Conservation (phyloP, 2,797 vertebrate genomes). For the Poecilia velifera region DNA sequence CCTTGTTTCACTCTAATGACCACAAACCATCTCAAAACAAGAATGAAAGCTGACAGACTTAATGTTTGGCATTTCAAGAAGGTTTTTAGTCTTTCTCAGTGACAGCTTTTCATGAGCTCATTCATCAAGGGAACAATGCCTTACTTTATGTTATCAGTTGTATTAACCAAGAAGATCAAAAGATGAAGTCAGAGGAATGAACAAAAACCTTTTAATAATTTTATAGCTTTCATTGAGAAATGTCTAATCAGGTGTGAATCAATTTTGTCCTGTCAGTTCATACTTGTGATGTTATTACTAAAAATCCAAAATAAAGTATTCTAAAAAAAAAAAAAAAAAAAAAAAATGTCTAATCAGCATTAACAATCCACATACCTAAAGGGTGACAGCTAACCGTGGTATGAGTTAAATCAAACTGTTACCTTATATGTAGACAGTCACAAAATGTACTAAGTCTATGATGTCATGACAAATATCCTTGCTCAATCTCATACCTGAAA, state of each 20-base stretch:
- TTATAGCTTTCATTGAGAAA: not conserved
- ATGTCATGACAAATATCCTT: not conserved
- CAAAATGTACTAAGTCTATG: not conserved
- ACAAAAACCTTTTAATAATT: not conserved
- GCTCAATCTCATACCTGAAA: slow-evolving; percentile 40
- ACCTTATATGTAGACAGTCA: slow-evolving; percentile 29
- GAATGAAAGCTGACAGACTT: not conserved
- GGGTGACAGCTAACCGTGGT: slow-evolving; percentile 4
- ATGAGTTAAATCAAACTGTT: slow-evolving; percentile 15
- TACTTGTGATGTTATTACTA: no score
- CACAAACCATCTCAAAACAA: not conserved
- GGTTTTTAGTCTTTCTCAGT: not conserved
- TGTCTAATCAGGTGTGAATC: not conserved
- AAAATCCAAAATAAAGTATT: no score
- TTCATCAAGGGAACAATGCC: slow-evolving; percentile 47
- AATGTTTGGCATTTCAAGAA: not conserved
- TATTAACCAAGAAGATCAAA: slow-evolving; percentile 47
- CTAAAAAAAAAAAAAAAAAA: no score
- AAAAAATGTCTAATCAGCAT: slow-evolving; percentile 8
- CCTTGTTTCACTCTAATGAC: not conserved
- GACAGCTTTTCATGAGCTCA: slow-evolving; percentile 9
- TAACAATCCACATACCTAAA: not conserved
- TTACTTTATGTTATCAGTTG: not conserved
- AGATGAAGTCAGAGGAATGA: not conserved
- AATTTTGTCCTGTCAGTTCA: no score